Evolutionary conservation across 2,888 invertebrate genomes (phyloP).

Genomic region (Hyles lineata): DNA sequence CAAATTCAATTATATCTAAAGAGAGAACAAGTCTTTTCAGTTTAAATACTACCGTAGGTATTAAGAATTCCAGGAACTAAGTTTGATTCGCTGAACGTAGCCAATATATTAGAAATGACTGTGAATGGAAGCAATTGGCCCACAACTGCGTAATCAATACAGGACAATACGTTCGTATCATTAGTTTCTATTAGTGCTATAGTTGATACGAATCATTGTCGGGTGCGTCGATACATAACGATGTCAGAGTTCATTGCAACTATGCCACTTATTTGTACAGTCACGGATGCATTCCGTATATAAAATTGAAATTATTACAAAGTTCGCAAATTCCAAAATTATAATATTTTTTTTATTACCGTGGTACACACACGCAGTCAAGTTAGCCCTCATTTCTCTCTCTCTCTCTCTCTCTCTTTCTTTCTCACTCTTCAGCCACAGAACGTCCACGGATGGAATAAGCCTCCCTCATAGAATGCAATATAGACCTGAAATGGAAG

Average conservation of each 20-base stretch:
- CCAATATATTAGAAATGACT: background rate
- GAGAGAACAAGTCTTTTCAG: background rate
- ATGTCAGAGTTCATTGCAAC: background rate
- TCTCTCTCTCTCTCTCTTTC: too few species aligned
- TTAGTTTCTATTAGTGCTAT: background rate
- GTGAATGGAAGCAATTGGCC: background rate
- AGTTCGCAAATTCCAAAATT: too few species aligned
- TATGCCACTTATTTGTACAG: background rate
- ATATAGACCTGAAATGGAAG: too few species aligned
- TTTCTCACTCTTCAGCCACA: too few species aligned
- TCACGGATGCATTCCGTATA: background rate
- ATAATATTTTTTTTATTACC: too few species aligned
- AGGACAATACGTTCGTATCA: background rate
- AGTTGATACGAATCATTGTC: background rate
- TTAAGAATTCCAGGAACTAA: background rate
- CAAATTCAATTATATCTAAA: background rate
- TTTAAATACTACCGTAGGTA: background rate
- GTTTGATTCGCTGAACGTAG: background rate
- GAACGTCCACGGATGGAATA: too few species aligned
- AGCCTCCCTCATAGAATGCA: too few species aligned
- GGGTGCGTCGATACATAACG: background rate
- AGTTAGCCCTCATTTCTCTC: too few species aligned
- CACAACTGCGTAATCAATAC: background rate
- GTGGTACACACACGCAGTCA: too few species aligned
- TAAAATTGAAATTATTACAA: background rate